Percentiles rank a stretch among this genome's conserved stretches.
Conservation (phyloP, 2,113 vertebrate genomes). For the Etia nguti region DNA sequence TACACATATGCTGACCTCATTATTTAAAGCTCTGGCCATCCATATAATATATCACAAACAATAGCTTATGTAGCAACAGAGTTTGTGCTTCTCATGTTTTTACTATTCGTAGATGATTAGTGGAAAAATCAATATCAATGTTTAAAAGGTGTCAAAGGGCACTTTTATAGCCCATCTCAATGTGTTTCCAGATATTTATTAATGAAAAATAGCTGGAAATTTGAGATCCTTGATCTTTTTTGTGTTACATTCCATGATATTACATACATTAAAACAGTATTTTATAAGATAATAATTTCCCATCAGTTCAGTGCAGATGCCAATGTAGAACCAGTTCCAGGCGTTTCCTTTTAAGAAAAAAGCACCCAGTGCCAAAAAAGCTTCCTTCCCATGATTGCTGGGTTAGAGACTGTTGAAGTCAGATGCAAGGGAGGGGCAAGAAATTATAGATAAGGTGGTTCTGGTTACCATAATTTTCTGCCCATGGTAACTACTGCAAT, state of each 20-base stretch:
- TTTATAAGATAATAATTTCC: neutral
- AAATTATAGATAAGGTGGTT: neutral
- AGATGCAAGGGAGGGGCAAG: neutral
- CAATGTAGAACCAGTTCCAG: neutral
- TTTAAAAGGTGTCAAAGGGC: neutral
- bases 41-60: neutral
- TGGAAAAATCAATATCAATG: neutral
- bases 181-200: neutral
- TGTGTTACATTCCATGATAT: neutral
- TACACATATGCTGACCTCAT: neutral
- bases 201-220: neutral
- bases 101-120: neutral
- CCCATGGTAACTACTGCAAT: neutral
- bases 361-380: fast-evolving
- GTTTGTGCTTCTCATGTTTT: neutral
- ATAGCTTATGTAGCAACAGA: neutral
- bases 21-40: neutral
- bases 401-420: neutral
- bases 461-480: neutral
- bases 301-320: neutral
- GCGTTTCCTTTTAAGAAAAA: neutral
- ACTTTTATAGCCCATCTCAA: neutral
- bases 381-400: neutral
- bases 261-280: neutral
- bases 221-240: neutral